phyloP scores from a whole-genome alignment of 1,140 invertebrate species.

The Daktulosphaira vitifoliae region DNA sequence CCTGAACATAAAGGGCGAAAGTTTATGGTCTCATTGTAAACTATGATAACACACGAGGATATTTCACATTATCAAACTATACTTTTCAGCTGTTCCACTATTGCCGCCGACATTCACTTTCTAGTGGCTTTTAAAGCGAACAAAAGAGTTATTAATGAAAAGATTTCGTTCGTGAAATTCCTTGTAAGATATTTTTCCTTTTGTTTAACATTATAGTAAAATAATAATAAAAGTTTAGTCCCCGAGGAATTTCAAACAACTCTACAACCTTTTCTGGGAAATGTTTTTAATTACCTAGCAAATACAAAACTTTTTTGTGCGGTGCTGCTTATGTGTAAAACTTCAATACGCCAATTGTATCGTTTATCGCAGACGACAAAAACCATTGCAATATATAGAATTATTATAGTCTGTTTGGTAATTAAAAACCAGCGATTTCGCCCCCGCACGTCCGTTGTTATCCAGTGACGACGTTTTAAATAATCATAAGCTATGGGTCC shows the following conservation, averaged over 20 bases:
- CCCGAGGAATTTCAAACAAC: not conserved
- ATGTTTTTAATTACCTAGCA: conserved; percentile 2
- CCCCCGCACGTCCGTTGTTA: too few species aligned
- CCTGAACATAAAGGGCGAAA: too few species aligned
- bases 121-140: not conserved
- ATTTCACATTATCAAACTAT: not conserved
- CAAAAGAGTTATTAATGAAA: conserved; percentile 10
- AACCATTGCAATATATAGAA: not conserved
- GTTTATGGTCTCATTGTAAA: not conserved
- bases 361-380: not conserved
- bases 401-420: not conserved
- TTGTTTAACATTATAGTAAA: conserved; percentile 1
- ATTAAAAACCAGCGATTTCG: too few species aligned
- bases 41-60: not conserved
- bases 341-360: not conserved
- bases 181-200: not conserved
- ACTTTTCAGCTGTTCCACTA: not conserved
- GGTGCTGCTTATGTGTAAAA: conserved; percentile 6
- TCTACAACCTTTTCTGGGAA: not conserved
- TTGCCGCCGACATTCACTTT: not conserved
- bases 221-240: conserved; percentile 7
- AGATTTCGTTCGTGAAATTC: not conserved
- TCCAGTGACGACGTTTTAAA: not conserved
- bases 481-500: too few species aligned
- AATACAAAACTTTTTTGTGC: conserved; percentile 1